A percentile compares a stretch with the other conserved stretches of the same genome.
Evolutionary conservation across 2,888 invertebrate genomes (phyloP).

Genomic region (Sialis fuliginosa): DNA sequence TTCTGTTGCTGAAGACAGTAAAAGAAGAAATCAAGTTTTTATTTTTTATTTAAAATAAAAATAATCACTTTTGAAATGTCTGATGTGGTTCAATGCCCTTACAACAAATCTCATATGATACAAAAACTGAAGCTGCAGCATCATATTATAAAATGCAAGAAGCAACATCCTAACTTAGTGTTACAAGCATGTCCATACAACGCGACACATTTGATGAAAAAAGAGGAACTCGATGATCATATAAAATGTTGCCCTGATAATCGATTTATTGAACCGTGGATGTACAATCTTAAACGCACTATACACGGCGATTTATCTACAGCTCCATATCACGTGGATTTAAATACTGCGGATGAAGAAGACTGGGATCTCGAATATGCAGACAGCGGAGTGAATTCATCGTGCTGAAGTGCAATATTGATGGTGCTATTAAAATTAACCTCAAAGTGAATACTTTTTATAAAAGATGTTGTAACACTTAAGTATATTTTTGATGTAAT

Average conservation of each 20-base stretch:
- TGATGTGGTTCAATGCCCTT: constrained; percentile 15
- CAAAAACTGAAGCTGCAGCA: constrained; percentile 15
- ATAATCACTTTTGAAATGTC: no score
- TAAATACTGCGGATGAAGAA: not conserved
- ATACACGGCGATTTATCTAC: not conserved
- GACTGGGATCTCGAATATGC: not conserved
- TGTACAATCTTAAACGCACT: not conserved
- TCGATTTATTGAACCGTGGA: constrained; percentile 1
- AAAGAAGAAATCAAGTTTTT: no score
- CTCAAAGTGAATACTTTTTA: no score
- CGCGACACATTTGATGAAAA: constrained; percentile 17
- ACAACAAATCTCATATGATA: constrained; percentile 18
- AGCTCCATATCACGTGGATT: not conserved
- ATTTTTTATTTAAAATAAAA: no score
- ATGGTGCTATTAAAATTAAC: no score
- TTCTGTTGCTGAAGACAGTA: no score
- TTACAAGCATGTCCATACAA: constrained; percentile 18
- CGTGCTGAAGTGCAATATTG: no score
- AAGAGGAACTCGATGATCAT: constrained; percentile 16
- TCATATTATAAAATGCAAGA: constrained; percentile 22
- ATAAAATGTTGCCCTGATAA: constrained; percentile 15
- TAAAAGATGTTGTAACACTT: no score
- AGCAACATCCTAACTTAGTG: constrained; percentile 18
- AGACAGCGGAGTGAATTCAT: not conserved
- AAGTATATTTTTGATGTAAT: no score